phyloP scores from a whole-genome alignment of 1,140 invertebrate genomes.

The Sitophilus oryzae region DNA sequence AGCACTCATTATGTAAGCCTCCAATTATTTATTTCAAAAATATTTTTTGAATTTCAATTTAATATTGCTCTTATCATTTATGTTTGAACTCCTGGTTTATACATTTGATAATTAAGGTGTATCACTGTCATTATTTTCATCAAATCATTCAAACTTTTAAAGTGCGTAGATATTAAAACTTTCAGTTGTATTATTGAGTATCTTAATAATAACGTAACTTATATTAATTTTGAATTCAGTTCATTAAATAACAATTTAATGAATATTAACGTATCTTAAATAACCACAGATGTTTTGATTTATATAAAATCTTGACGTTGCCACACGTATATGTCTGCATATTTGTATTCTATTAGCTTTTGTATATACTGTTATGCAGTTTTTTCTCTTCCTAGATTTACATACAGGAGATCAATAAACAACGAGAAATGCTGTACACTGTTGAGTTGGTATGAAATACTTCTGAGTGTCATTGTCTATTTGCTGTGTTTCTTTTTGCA shows the following conservation, averaged over 20 bases:
- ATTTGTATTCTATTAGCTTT: slow-evolving; percentile 27
- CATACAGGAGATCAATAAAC: slow-evolving; percentile 83
- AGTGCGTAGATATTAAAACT: too few species aligned
- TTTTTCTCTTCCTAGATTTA: slow-evolving; percentile 60
- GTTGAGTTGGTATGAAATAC: slow-evolving; percentile 70
- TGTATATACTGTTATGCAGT: slow-evolving; percentile 41
- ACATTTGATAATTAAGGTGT: too few species aligned
- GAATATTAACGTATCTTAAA: too few species aligned
- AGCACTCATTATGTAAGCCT: neutral
- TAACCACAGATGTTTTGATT: too few species aligned
- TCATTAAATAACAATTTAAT: too few species aligned
- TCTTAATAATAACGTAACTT: too few species aligned
- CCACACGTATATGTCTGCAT: slow-evolving; percentile 9
- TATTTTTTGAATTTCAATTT: neutral
- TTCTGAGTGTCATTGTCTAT: slow-evolving; percentile 25
- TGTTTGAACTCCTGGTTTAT: neutral
- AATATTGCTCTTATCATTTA: too few species aligned
- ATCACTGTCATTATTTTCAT: too few species aligned
- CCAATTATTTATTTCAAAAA: neutral
- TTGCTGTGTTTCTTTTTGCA: slow-evolving; percentile 21
- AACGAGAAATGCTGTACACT: slow-evolving; percentile 76
- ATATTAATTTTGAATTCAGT: too few species aligned
- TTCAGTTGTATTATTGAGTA: too few species aligned
- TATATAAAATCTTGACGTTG: too few species aligned
- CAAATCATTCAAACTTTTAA: too few species aligned